Evolutionary conservation across 2,888 invertebrate genomes (phyloP), one percentile per base, ranked within the genome.

Genomic region (Pammene fasciana): DNA sequence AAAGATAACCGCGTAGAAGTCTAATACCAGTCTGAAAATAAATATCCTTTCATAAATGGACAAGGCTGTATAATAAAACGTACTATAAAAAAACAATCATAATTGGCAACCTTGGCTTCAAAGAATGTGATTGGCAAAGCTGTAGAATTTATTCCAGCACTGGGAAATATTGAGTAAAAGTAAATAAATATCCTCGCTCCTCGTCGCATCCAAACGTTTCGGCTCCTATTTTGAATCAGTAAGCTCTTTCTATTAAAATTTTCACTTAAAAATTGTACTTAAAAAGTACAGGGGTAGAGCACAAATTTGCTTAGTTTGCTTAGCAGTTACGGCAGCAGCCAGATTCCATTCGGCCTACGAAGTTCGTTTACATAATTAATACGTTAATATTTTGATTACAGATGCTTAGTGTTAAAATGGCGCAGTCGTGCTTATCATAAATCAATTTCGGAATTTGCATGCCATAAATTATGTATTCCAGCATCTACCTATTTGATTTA

Each of bases 151-250:
- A 50, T 50, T 52, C 41, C 36, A 34, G 16, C 7, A 3, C 59
- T 14, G 50, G 14, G 38, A 64, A 64, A 64, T 59, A 67, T 67
- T 52, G 26, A 59, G 59, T 10, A 67, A 52, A 43, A 36, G 54
- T 54, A 76, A 81, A 81, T 78, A 75, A 75, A 76, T 80, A 79
- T 81, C 79, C 75, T 74, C 73, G 72, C 74, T 72, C 61, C 75
- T 72, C 68, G 55, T 43, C 62, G 55, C 56, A 73, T 74, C 72
- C 68, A 46, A 76, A 75, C 67, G 67, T 73, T 73, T 72, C 73
- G 75, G 74, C 75, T 50, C 50, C 38, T 65, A 62, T 60, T 67
- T 65, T 57, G 14, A 46, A 70, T 64, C 71, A 68, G 73, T 73
- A 76, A 72, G 73, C 72, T 67, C 73, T 71, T 67, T 60, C 70